phyloP scores from a whole-genome alignment of 2,113 vertebrate species.

The Eulacestoma nigropectus region DNA sequence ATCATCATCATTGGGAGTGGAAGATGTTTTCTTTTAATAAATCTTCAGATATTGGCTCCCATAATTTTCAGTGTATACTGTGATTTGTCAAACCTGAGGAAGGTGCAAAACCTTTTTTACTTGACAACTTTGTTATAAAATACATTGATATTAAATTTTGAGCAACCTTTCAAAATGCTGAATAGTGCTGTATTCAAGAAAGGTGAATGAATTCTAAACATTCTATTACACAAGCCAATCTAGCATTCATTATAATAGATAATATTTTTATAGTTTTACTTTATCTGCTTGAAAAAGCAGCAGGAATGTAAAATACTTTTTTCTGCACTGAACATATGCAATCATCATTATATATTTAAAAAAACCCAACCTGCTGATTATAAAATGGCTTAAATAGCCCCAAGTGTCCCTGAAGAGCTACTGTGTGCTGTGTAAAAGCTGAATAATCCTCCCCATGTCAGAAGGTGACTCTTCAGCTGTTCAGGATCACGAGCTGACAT shows the following conservation, averaged over 20 bases:
- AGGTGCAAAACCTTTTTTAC: neutral
- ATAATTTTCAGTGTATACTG: neutral
- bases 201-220: neutral
- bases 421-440: conserved; percentile 75
- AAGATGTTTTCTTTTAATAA: neutral
- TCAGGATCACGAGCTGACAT: conserved; percentile 79
- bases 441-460: conserved; percentile 82
- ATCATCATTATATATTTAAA: conserved; percentile 17
- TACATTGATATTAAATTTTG: neutral
- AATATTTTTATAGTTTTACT: neutral
- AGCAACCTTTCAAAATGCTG: neutral
- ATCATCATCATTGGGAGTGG: neutral
- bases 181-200: neutral
- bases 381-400: conserved; percentile 65
- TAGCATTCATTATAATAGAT: neutral
- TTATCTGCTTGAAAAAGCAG: neutral
- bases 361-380: conserved; percentile 1
- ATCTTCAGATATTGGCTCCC: neutral
- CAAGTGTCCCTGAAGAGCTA: conserved; percentile 72
- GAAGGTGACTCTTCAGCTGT: conserved; percentile 90
- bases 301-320: neutral
- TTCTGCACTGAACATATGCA: neutral
- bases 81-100: neutral
- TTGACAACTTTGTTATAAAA: neutral
- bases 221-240: neutral